Base-by-base conservation (phyloP, 2,797 vertebrate genomes). In the Chaunax sp. region DNA sequence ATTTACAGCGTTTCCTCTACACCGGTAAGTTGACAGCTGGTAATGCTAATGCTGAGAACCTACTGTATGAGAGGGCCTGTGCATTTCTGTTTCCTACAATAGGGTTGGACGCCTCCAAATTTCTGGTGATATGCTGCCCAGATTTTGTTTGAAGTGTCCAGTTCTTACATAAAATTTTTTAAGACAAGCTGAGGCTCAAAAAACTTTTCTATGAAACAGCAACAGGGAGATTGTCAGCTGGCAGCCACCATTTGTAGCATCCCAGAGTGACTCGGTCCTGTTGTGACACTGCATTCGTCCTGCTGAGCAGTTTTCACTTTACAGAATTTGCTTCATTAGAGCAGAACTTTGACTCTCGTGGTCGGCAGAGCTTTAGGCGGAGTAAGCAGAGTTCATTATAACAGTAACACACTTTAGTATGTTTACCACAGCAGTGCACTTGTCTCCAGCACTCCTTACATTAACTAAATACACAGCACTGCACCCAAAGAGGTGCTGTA, bases 371-470 rank as follows among this genome's bases (percentile, higher is more conserved):
- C 64, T 71, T 56, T 19, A 25, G 53, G 82, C 82, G 64, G 75
- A 84, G 68, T 72, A 65, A 88, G 79, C 72, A 73, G 44, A 67
- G 49, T 69, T 79, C 50, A 47, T 81, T 84, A 71, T 37, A 75
- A 81, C 65, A 77, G 78, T 80, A 78, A 78, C 75, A 85, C 58
- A 75, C 72, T 81, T 81, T 23, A 72, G 16, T 37, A n/a, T 16
- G 72, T 78, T 83, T 78, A 75, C 68, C 35, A 68, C 45, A 52
- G 45, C 43, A 46, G 41, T 6, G 28, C 15, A 16, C 22, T 71
- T 18, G 22, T 69, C 47, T 75, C 33, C 28, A 47, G 62, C 47
- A 22, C 49, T 64, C 74, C 69, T 84, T 71, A 72, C 74, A 67
- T 30, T 51, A 67, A 35, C 58, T 59, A 44, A 65, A 82, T 68